Conservation (phyloP, 2,888 invertebrate genomes). For the Aspidapion aeneum region DNA sequence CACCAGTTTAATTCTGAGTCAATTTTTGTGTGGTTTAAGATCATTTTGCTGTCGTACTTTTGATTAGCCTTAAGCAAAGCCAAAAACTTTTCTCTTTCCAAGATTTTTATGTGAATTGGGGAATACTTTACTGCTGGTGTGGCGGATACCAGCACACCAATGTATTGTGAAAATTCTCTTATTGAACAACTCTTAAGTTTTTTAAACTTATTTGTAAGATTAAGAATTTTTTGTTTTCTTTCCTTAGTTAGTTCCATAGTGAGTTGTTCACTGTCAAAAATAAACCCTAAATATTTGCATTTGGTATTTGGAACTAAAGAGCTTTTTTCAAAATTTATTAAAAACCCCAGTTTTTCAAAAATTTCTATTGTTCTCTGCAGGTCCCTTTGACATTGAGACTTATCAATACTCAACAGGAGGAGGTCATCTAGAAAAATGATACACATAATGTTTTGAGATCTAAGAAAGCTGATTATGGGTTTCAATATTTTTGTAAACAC, state of each 20-base stretch:
- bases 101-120: neutral
- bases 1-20: neutral
- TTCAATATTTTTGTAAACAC: constrained; percentile 34
- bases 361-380: constrained; percentile 2
- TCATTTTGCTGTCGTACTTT: neutral
- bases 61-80: no score
- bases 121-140: neutral
- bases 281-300: constrained; percentile 23
- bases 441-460: constrained; percentile 20
- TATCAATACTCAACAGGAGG: constrained; percentile 16
- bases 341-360: constrained; percentile 22
- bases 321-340: constrained; percentile 26
- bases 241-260: neutral
- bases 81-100: no score
- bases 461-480: constrained; percentile 23
- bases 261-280: constrained; percentile 12
- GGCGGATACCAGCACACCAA: neutral
- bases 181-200: neutral
- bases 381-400: constrained; percentile 13
- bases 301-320: constrained; percentile 11
- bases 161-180: neutral
- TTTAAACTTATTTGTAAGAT: neutral
- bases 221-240: neutral
- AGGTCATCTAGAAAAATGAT: constrained; percentile 27
- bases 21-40: neutral